Base-by-base conservation (phyloP, 2,888 invertebrate species). In the Selenia dentaria region DNA sequence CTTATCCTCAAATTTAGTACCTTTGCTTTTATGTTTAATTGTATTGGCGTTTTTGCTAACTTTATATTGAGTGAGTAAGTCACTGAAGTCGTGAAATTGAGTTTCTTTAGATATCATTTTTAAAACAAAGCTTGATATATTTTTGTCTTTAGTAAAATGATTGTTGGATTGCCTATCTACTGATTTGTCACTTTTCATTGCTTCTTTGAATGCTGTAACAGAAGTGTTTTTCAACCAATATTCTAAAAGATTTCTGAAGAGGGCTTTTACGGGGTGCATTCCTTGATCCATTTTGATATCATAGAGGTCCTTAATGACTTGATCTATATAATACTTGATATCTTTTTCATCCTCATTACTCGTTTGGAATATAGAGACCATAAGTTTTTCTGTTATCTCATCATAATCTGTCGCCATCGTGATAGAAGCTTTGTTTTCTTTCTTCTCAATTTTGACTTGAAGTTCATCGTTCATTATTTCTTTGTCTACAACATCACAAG, bases 201-300 rank as follows among this genome's bases (percentile, higher is more conserved):
- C 61, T n/a, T 66, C 57, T 51, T 67, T 71, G 2, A 75, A 61
- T 1, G 59, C 62, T 25, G 64, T 55, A 3, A 58, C 37, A 0
- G 65, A 55, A 0, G 78, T 79, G 37, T 80, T 74, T 27, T 71
- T 79, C 6, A 88, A 54, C 84, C 85, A 89, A 57, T 75, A 87
- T 28, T 87, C 80, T 24, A 87, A 51, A 1, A 88, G 62, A 38
- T 69, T 70, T 62, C 74, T 78, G 24, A 88, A 86, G 5, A 88
- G 54, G 0, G 71, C 59, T 60, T 80, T 83, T 0, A 80, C 68
- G 1, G 86, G 86, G 51, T 83, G 71, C 1, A 53, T 45, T 5
- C 72, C 61, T 25, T 67, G 51, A 13, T 61, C 51, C 2, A 64
- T 27, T 62, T 76, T 79, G 0, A 66, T 44, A 41, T 76, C 68